A percentile compares a stretch with the other conserved stretches of the same genome.
phyloP scores from a whole-genome alignment of 2,113 vertebrate genomes.

The Monarcha castaneiventris region DNA sequence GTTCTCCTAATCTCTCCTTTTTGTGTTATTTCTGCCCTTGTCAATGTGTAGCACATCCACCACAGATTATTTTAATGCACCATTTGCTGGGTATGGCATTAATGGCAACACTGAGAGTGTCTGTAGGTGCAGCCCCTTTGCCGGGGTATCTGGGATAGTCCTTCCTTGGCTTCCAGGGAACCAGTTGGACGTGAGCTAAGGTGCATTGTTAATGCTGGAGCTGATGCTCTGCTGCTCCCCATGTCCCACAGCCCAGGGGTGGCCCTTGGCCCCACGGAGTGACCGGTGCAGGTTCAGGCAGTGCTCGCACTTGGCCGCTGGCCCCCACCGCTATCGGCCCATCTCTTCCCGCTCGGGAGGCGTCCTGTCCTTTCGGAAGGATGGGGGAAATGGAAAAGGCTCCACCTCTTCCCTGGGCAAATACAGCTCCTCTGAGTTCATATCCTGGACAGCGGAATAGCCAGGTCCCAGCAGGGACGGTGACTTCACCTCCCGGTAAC shows the following conservation, averaged over 20 bases:
- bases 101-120: background rate
- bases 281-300: background rate
- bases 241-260: background rate
- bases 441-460: slow-evolving; percentile 61
- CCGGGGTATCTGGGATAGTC: background rate
- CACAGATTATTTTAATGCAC: background rate
- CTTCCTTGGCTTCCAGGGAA: background rate
- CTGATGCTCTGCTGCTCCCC: background rate
- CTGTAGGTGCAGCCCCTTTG: background rate
- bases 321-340: background rate
- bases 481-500: slow-evolving; percentile 70
- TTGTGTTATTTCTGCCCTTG: slow-evolving; percentile 15
- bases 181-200: background rate
- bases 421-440: slow-evolving; percentile 65
- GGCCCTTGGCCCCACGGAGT: background rate
- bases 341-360: slow-evolving; percentile 58
- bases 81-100: background rate
- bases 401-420: slow-evolving; percentile 70
- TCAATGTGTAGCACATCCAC: background rate
- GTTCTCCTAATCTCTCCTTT: slow-evolving; percentile 45
- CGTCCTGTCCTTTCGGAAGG: slow-evolving; percentile 70
- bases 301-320: background rate
- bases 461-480: slow-evolving; percentile 59
- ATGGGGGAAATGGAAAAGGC: slow-evolving; percentile 69
- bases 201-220: background rate